A percentile compares a stretch with the other conserved stretches of the same genome.
Conservation (phyloP, 2,797 vertebrate species). For the Sebastes aleutianus region DNA sequence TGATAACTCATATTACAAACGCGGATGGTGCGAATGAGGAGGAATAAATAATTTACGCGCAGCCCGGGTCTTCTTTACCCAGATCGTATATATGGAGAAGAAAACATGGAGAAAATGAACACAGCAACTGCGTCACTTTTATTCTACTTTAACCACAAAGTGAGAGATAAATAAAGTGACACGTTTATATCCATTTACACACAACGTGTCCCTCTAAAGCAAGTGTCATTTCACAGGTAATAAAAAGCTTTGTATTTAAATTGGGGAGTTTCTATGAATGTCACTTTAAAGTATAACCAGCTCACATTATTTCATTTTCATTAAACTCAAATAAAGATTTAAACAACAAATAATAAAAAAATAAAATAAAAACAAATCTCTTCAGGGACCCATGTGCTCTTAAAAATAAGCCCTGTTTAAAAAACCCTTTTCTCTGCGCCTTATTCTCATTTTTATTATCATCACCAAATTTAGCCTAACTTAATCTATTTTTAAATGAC, state of each 20-base stretch:
- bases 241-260: constrained; percentile 77
- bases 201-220: constrained; percentile 40
- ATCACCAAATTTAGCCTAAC: background rate
- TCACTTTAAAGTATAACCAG: constrained; percentile 5
- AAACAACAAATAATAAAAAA: background rate
- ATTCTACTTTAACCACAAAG: background rate
- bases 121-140: background rate
- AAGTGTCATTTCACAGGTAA: constrained; percentile 47
- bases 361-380: background rate
- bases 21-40: constrained; percentile 89
- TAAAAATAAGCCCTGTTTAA: background rate
- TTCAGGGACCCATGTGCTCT: background rate
- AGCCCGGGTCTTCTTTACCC: constrained; percentile 67
- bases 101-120: constrained; percentile 19
- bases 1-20: constrained; percentile 99
- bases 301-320: background rate
- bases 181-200: constrained; percentile 57
- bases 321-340: constrained; percentile 9
- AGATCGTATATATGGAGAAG: constrained; percentile 51
- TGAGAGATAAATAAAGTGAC: constrained; percentile 21
- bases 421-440: background rate
- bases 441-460: background rate
- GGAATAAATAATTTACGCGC: constrained; percentile 93
- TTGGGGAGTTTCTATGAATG: constrained; percentile 22
- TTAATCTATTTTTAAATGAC: background rate